Conservation (phyloP, 2,797 vertebrate species). For the Xyrichtys novacula region DNA sequence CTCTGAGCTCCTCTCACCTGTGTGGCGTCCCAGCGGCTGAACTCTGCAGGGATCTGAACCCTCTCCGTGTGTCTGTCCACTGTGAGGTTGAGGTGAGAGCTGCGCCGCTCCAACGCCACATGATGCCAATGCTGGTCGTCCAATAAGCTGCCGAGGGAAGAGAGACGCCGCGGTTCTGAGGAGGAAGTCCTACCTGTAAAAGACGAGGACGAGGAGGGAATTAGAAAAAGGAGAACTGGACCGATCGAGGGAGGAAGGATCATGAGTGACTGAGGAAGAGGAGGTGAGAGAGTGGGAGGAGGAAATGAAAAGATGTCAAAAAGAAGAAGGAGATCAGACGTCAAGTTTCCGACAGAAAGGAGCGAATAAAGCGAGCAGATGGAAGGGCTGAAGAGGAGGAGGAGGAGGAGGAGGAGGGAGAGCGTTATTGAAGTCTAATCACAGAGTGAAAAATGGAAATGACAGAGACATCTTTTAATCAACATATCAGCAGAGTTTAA, state of each 20-base stretch:
- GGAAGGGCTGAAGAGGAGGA: background rate
- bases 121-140: conserved; percentile 96
- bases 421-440: conserved; percentile 19
- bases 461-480: conserved; percentile 30
- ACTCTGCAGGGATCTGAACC: conserved; percentile 86
- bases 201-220: background rate
- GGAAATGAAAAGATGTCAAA: background rate
- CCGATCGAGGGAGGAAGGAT: no score
- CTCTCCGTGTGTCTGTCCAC: conserved; percentile 90
- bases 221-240: background rate
- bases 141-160: conserved; percentile 91
- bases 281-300: background rate
- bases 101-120: conserved; percentile 84
- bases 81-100: conserved; percentile 91
- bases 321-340: background rate
- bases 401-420: background rate
- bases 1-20: conserved; percentile 89
- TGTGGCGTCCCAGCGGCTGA: conserved; percentile 87
- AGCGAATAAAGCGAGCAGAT: background rate
- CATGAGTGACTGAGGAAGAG: background rate
- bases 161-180: conserved; percentile 70
- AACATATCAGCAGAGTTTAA: conserved; percentile 18
- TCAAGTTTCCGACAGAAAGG: background rate
- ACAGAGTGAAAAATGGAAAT: conserved; percentile 19
- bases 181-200: conserved; percentile 64